Percentiles rank a stretch among this genome's conserved stretches.
Conservation (phyloP, 2,113 vertebrate species). For the Bos javanicus region DNA sequence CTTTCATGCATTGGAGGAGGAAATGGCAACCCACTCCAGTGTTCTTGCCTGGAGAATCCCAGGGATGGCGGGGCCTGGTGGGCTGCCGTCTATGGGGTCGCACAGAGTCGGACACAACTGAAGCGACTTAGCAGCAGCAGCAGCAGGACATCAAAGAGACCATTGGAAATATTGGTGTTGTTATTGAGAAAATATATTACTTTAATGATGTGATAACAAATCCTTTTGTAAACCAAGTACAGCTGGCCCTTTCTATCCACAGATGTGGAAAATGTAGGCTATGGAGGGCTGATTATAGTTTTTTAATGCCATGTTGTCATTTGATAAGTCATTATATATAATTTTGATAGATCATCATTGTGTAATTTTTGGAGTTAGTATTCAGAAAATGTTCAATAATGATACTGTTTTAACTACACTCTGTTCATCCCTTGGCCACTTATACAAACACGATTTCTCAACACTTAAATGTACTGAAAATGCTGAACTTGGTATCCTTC, state of each 20-base stretch:
- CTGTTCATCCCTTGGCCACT: neutral
- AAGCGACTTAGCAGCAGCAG: no score
- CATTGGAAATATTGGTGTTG: neutral
- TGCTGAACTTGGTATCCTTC: neutral
- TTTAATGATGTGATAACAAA: neutral
- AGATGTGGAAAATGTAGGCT: neutral
- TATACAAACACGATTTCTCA: neutral
- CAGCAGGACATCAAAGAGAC: neutral
- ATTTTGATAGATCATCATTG: constrained; percentile 20
- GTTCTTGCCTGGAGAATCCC: no score
- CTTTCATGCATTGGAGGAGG: no score
- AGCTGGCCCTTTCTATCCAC: neutral
- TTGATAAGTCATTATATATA: neutral
- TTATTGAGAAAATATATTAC: neutral
- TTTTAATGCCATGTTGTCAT: neutral
- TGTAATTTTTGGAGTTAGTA: neutral
- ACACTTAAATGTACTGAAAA: constrained; percentile 12
- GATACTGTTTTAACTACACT: constrained; percentile 2
- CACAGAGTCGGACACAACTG: no score
- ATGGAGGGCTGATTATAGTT: neutral
- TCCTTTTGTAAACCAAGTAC: neutral
- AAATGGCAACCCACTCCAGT: no score
- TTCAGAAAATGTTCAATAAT: neutral
- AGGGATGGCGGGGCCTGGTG: no score
- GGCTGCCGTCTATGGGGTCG: no score